Evolutionary conservation across 2,888 invertebrate genomes (phyloP).

Genomic region (Girardia tigrina): DNA sequence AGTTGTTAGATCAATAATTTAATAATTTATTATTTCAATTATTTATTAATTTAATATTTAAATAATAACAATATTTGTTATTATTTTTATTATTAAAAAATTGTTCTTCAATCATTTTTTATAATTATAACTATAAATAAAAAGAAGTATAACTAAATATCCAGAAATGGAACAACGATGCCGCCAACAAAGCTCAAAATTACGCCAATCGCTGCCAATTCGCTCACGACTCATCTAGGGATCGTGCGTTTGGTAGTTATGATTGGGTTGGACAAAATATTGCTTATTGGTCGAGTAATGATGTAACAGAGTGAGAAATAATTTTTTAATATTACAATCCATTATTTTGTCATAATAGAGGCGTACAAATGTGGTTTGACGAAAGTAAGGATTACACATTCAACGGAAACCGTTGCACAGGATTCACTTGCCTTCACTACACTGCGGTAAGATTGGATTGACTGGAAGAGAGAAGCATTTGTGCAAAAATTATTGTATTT

Average conservation of each 20-base stretch:
- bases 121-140: no score
- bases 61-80: no score
- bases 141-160: no score
- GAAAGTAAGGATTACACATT: not conserved
- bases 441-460: not conserved
- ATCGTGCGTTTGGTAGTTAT: constrained; percentile 25
- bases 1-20: not conserved
- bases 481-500: no score
- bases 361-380: constrained; percentile 17
- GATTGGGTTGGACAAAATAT: constrained; percentile 28
- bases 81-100: not conserved
- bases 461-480: no score
- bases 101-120: no score
- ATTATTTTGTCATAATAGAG: not conserved
- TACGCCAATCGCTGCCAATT: constrained; percentile 7
- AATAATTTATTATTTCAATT: not conserved
- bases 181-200: constrained; percentile 19
- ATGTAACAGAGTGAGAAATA: not conserved
- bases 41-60: no score
- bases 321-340: not conserved
- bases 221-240: not conserved
- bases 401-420: not conserved
- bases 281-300: constrained; percentile 1
- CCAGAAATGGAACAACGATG: constrained; percentile 26
- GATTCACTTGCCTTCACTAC: constrained; percentile 14